Conservation (phyloP, 2,113 vertebrate genomes). For the Cyprinodon tularosa region DNA sequence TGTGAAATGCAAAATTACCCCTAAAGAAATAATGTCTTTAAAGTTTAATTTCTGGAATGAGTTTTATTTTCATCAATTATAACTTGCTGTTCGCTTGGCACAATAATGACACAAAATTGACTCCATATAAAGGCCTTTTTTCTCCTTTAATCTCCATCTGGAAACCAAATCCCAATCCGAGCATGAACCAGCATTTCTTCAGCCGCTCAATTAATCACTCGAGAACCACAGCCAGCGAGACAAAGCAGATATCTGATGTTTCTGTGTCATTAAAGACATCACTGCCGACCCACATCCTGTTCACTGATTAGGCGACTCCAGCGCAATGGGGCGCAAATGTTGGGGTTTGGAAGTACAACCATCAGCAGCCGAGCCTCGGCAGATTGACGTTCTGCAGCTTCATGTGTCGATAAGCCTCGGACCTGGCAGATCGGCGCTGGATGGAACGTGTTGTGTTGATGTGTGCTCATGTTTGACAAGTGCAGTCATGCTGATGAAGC, state of each 20-base stretch:
- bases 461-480: constrained; percentile 62
- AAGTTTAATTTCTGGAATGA: too few relatives aligned
- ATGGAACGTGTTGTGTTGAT: constrained; percentile 51
- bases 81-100: too few relatives aligned
- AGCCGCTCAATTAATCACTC: constrained; percentile 40
- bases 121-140: too few relatives aligned
- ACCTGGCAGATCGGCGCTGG: constrained; percentile 35
- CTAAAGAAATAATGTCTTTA: too few relatives aligned
- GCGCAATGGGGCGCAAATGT: too few relatives aligned
- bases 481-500: constrained; percentile 47
- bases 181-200: constrained; percentile 42
- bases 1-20: too few relatives aligned
- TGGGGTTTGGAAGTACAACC: constrained; percentile 18
- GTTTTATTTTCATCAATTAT: too few relatives aligned
- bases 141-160: constrained; percentile 41
- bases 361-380: constrained; percentile 6
- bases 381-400: constrained; percentile 5
- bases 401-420: constrained; percentile 36
- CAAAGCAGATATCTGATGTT: constrained; percentile 25
- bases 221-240: constrained; percentile 21
- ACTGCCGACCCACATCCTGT: constrained; percentile 42
- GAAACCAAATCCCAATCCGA: constrained; percentile 51
- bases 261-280: constrained; percentile 50
- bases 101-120: too few relatives aligned
- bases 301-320: constrained; percentile 57